phyloP scores from a whole-genome alignment of 2,888 invertebrate species.

The Pseudanteris insignis region DNA sequence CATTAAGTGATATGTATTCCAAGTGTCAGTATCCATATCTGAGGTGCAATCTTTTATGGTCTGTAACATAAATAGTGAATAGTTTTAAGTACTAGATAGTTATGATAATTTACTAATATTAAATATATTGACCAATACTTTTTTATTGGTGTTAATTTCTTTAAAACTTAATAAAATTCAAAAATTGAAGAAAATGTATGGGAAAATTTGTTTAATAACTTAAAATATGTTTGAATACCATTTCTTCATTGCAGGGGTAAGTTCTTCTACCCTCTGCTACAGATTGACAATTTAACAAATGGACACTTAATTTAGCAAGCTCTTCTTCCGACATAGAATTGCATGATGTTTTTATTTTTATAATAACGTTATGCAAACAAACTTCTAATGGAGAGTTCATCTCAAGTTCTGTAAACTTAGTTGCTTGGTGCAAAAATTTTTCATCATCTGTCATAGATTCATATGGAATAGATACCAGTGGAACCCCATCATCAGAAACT shows the following conservation, averaged over 20 bases:
- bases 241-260: conserved; percentile 72
- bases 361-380: conserved; percentile 75
- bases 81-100: too few relatives aligned
- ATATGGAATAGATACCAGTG: conserved; percentile 59
- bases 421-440: conserved; percentile 73
- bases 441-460: conserved; percentile 68
- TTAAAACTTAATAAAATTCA: too few relatives aligned
- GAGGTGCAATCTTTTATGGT: conserved; percentile 69
- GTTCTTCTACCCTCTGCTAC: conserved; percentile 71
- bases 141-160: too few relatives aligned
- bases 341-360: conserved; percentile 71
- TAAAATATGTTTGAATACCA: too few relatives aligned
- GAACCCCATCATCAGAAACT: conserved; percentile 54
- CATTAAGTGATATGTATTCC: conserved; percentile 77
- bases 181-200: too few relatives aligned
- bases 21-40: conserved; percentile 73
- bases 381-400: conserved; percentile 71
- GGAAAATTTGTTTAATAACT: too few relatives aligned
- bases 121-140: too few relatives aligned
- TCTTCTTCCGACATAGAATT: conserved; percentile 73
- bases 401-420: conserved; percentile 70
- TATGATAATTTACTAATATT: too few relatives aligned
- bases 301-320: conserved; percentile 74
- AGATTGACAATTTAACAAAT: conserved; percentile 75
- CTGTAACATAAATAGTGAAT: conserved; percentile 25